Conservation (phyloP, 2,888 invertebrate genomes). For the Icerya purchasi region DNA sequence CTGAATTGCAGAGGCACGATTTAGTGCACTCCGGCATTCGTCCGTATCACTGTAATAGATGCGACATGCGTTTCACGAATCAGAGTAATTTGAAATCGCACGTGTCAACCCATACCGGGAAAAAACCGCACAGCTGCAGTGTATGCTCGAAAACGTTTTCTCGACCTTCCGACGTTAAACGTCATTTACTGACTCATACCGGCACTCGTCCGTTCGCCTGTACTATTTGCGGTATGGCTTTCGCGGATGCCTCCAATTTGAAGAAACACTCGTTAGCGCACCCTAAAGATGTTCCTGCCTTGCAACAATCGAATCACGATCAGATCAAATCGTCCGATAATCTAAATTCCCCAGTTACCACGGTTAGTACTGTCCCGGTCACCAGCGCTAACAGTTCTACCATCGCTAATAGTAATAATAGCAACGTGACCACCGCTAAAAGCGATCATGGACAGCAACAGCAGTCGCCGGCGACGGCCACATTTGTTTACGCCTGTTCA, state of each 20-base stretch:
- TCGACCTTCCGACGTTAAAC: slow-evolving; percentile 19
- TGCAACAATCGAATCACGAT: not conserved
- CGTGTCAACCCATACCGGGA: slow-evolving; percentile 17
- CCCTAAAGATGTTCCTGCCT: slow-evolving; percentile 17
- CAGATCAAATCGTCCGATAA: slow-evolving; percentile 8
- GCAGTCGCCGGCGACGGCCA: not conserved
- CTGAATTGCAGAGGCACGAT: slow-evolving; percentile 21
- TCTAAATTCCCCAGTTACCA: slow-evolving; percentile 3
- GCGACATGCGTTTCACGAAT: slow-evolving; percentile 20
- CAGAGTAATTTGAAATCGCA: slow-evolving; percentile 18
- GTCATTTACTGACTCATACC: slow-evolving; percentile 39
- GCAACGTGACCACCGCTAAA: not conserved
- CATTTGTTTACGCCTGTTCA: not conserved
- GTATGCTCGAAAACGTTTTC: slow-evolving; percentile 19
- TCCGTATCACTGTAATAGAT: slow-evolving; percentile 20
- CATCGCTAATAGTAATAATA: not conserved
- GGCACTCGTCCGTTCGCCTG: slow-evolving; percentile 39
- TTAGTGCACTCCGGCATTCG: slow-evolving; percentile 20
- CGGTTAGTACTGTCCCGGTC: not conserved
- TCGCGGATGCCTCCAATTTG: slow-evolving; percentile 42
- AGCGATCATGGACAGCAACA: too few relatives aligned
- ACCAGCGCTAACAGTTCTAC: not conserved
- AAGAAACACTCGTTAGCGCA: slow-evolving; percentile 43
- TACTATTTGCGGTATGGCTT: slow-evolving; percentile 34
- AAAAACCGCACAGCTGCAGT: slow-evolving; percentile 17